A percentile compares a stretch with the other conserved stretches of the same genome.
Evolutionary conservation across 2,113 vertebrate genomes (phyloP).

Genomic region (Indri indri): DNA sequence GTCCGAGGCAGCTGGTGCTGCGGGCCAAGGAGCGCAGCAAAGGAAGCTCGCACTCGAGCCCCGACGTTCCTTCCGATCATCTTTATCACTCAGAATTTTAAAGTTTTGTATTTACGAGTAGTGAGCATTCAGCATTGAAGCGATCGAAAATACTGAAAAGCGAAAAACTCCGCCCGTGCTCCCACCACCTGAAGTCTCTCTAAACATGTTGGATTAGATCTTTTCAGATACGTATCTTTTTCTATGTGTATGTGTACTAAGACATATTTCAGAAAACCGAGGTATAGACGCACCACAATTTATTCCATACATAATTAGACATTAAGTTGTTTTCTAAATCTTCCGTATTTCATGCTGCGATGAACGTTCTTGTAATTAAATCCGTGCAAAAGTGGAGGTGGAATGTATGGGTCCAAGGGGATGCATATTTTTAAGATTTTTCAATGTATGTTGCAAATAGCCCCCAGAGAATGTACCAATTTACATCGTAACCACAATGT

Average conservation of each 20-base stretch:
- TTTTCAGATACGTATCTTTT: not conserved
- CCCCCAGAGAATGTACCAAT: not conserved
- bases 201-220: not conserved
- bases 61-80: not conserved
- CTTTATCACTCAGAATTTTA: not conserved
- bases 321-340: not conserved
- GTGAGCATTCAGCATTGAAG: not conserved
- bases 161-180: not conserved
- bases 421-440: not conserved
- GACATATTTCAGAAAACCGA: not conserved
- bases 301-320: not conserved
- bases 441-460: not conserved
- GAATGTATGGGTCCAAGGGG: not conserved
- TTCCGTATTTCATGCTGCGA: not conserved
- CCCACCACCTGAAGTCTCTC: not conserved
- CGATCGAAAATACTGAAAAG: not conserved
- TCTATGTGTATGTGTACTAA: not conserved
- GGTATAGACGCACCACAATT: not conserved
- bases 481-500: not conserved
- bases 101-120: not conserved
- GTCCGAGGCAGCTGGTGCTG: not conserved
- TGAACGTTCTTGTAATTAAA: not conserved
- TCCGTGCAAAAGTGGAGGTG: not conserved
- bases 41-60: not conserved
- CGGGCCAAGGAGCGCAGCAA: accelerated